A percentile compares a stretch with the other conserved stretches of the same genome.
Conservation (phyloP, 2,888 invertebrate species). For the Tupiocoris notatus region DNA sequence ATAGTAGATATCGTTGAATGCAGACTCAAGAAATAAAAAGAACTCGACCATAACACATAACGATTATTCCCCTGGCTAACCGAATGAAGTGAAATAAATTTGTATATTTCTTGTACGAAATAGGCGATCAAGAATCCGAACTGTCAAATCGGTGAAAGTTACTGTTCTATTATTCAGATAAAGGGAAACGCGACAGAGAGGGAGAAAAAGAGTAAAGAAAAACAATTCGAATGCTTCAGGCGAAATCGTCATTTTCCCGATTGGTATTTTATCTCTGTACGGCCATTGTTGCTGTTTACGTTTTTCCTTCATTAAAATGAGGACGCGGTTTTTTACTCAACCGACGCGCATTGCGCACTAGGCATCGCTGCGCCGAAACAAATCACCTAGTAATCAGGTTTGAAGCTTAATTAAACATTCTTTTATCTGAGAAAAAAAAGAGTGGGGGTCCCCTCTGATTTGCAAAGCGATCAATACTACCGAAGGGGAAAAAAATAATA, state of each 20-base stretch:
- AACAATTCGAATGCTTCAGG: neutral
- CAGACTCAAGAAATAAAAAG: too few species aligned
- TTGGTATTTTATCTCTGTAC: neutral
- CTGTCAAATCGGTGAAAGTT: too few species aligned
- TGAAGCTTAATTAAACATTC: conserved; percentile 40
- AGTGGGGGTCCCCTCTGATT: conserved; percentile 35
- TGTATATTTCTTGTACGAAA: too few species aligned
- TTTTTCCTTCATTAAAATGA: neutral
- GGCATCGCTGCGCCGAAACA: conserved; percentile 8
- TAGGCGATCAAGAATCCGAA: too few species aligned
- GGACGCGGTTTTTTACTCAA: neutral
- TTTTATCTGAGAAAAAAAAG: conserved; percentile 37
- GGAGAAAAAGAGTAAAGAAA: too few species aligned
- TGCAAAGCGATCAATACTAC: conserved; percentile 33
- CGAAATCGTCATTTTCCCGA: neutral
- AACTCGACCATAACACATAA: too few species aligned
- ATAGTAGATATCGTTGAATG: too few species aligned
- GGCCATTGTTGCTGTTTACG: neutral
- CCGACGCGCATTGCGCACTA: neutral
- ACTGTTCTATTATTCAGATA: too few species aligned
- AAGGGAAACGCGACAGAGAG: too few species aligned
- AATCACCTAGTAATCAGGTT: conserved; percentile 39
- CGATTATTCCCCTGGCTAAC: too few species aligned
- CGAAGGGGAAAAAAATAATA: conserved; percentile 26
- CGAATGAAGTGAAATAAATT: too few species aligned